A percentile compares a stretch with the other conserved stretches of the same genome.
Conservation (phyloP, 2,888 invertebrate species). For the Malacosoma neustria region DNA sequence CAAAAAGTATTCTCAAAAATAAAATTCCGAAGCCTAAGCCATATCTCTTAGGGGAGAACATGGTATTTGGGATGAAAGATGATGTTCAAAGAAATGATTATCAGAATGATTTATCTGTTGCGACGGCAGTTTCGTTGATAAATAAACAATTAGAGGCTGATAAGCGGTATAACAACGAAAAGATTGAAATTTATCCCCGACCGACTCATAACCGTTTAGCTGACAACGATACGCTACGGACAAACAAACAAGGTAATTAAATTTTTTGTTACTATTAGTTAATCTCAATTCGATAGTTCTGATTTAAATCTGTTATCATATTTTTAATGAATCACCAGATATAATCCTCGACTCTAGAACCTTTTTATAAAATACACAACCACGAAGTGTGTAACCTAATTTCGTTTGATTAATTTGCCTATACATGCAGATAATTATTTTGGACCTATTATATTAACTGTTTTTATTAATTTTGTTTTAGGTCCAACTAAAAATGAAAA, state of each 20-base stretch:
- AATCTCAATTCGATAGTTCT: too few relatives aligned
- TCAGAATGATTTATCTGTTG: slow-evolving; percentile 19
- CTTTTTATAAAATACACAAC: too few relatives aligned
- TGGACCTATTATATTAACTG: too few relatives aligned
- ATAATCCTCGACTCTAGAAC: too few relatives aligned
- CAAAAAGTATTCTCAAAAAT: slow-evolving; percentile 83
- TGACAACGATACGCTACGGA: slow-evolving; percentile 26
- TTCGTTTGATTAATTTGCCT: too few relatives aligned
- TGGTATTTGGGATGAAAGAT: slow-evolving; percentile 51
- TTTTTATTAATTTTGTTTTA: slow-evolving; percentile 17
- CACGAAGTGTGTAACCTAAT: too few relatives aligned
- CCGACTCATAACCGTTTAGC: slow-evolving; percentile 23
- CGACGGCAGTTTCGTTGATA: slow-evolving; percentile 49
- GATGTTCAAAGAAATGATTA: slow-evolving; percentile 22
- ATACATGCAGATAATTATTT: too few relatives aligned
- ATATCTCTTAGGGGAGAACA: slow-evolving; percentile 82
- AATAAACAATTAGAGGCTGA: slow-evolving; percentile 49
- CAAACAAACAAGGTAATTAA: slow-evolving; percentile 39
- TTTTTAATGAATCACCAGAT: too few relatives aligned
- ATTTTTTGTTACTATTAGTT: too few relatives aligned
- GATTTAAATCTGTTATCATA: too few relatives aligned
- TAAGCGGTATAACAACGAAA: slow-evolving; percentile 29
- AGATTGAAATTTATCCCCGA: slow-evolving; percentile 14
- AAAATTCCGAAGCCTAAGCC: slow-evolving; percentile 84
- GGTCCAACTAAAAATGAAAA: slow-evolving; percentile 15